A percentile compares a stretch with the other conserved stretches of the same genome.
Conservation (phyloP, 2,888 invertebrate genomes). For the Hymenopus coronatus region DNA sequence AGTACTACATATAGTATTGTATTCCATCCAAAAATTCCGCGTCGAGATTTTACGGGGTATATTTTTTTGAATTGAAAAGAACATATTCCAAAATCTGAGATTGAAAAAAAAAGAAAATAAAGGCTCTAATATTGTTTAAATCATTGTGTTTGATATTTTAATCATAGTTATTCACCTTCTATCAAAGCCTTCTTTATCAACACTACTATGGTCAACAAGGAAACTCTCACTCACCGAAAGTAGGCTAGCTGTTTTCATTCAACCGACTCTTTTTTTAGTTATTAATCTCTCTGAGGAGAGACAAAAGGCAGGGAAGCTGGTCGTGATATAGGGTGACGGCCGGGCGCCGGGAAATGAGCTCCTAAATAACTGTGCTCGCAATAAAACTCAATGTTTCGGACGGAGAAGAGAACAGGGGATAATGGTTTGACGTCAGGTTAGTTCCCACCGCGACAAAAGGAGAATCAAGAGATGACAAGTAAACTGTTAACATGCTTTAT, state of each 20-base stretch:
- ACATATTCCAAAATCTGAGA: too few relatives aligned
- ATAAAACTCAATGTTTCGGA: slow-evolving; percentile 17
- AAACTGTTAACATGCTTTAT: not conserved
- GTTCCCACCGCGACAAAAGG: not conserved
- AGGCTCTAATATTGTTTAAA: not conserved
- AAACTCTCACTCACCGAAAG: not conserved
- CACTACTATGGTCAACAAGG: too few relatives aligned
- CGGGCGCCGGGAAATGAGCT: not conserved
- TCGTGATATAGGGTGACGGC: not conserved
- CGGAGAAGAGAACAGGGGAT: not conserved
- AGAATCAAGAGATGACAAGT: not conserved
- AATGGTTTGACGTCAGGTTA: not conserved
- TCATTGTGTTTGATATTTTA: too few relatives aligned
- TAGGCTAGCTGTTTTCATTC: not conserved
- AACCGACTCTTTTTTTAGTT: not conserved
- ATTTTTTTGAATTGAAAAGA: too few relatives aligned
- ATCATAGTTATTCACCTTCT: too few relatives aligned
- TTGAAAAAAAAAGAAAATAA: too few relatives aligned
- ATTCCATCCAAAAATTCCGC: too few relatives aligned
- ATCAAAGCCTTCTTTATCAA: too few relatives aligned
- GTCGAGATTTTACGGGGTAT: too few relatives aligned
- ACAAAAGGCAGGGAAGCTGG: not conserved
- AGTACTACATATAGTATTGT: too few relatives aligned
- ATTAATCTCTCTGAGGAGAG: not conserved
- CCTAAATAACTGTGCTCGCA: slow-evolving; percentile 1